phyloP scores from a whole-genome alignment of 2,888 invertebrate species.

The Emmelina monodactyla region DNA sequence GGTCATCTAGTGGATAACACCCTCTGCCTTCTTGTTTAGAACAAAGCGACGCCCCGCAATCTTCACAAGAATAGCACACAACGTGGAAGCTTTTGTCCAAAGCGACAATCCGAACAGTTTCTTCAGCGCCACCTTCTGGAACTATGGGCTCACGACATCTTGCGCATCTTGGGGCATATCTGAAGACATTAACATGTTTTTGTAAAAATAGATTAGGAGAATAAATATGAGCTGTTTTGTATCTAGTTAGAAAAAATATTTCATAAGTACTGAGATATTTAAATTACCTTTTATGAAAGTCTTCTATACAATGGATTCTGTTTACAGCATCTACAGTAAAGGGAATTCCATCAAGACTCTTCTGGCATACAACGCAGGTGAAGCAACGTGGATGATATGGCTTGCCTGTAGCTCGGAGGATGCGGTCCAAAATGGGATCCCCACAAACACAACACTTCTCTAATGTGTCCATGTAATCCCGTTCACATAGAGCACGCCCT shows the following conservation, averaged over 20 bases:
- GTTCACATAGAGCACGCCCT: constrained; percentile 93
- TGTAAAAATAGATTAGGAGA: too few species aligned
- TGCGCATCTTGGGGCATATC: constrained; percentile 96
- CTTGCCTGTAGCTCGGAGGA: constrained; percentile 94
- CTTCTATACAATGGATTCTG: constrained; percentile 97
- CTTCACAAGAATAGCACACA: constrained; percentile 94
- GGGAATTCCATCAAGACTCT: constrained; percentile 96
- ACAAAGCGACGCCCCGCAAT: constrained; percentile 89
- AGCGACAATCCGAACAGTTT: constrained; percentile 97
- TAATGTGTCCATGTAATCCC: constrained; percentile 93
- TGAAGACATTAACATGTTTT: too few species aligned
- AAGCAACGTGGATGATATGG: constrained; percentile 98
- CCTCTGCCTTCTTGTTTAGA: constrained; percentile 94
- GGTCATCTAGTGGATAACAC: constrained; percentile 96
- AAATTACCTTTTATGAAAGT: constrained; percentile 92
- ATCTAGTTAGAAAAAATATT: constrained; percentile 2
- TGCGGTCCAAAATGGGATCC: constrained; percentile 93
- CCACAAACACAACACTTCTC: constrained; percentile 98
- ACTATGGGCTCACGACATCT: constrained; percentile 96
- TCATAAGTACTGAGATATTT: neutral
- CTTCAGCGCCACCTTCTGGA: constrained; percentile 94
- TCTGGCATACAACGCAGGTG: constrained; percentile 93
- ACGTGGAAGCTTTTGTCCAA: constrained; percentile 97
- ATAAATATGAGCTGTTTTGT: too few species aligned
- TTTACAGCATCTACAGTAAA: constrained; percentile 99